phyloP scores from a whole-genome alignment of 2,888 invertebrate species.

The Dione juno region DNA sequence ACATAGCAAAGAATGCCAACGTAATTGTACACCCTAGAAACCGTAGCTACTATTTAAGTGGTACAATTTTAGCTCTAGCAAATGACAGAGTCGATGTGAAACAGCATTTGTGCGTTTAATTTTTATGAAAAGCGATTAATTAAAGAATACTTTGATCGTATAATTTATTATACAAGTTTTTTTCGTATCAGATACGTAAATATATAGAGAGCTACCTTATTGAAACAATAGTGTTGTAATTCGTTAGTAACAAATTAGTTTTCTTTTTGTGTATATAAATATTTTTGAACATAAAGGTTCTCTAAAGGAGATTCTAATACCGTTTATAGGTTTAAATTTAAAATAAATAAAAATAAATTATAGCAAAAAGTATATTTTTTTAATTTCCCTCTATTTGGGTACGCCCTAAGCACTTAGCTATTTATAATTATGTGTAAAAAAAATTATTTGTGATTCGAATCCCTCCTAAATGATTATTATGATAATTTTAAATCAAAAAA shows the following conservation, averaged over 20 bases:
- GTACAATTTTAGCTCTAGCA: neutral
- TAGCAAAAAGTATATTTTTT: neutral
- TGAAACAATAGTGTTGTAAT: too few relatives aligned
- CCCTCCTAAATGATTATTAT: neutral
- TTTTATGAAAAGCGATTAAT: conserved; percentile 12
- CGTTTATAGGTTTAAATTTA: too few relatives aligned
- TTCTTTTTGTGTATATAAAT: too few relatives aligned
- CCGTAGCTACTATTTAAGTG: conserved; percentile 11
- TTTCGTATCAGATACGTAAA: neutral
- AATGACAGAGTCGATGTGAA: conserved; percentile 22
- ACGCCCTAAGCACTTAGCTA: too few relatives aligned
- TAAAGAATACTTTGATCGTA: conserved; percentile 14
- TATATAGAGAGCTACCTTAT: too few relatives aligned
- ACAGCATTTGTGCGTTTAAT: conserved; percentile 10
- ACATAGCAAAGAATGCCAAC: neutral
- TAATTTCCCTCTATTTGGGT: too few relatives aligned
- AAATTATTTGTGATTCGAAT: too few relatives aligned
- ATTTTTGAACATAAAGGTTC: too few relatives aligned
- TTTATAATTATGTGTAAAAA: too few relatives aligned
- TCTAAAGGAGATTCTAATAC: too few relatives aligned
- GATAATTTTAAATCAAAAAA: neutral
- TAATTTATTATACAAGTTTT: neutral
- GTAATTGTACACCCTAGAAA: conserved; percentile 13
- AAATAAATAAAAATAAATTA: too few relatives aligned
- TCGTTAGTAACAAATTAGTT: too few relatives aligned